phyloP scores from a whole-genome alignment of 2,113 vertebrate species.

The Xiphophorus couchianus region DNA sequence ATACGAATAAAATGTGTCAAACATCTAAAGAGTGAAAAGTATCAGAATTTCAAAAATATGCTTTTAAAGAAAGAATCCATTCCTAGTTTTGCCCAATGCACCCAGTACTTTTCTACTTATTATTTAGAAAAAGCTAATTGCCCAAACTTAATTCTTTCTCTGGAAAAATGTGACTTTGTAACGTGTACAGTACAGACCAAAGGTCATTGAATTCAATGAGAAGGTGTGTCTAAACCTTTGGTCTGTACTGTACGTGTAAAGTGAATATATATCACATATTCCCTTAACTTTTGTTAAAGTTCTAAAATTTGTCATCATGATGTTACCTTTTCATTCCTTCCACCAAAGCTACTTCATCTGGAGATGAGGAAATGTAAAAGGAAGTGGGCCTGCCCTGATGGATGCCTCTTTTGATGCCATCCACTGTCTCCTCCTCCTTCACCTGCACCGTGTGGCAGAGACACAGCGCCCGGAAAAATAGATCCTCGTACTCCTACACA shows the following conservation, averaged over 20 bases:
- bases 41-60: background rate
- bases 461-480: slow-evolving; percentile 96
- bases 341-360: slow-evolving; percentile 95
- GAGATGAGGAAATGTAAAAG: slow-evolving; percentile 95
- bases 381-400: slow-evolving; percentile 85
- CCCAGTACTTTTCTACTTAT: background rate
- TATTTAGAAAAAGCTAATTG: background rate
- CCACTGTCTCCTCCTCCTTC: slow-evolving; percentile 89
- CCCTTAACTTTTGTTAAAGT: background rate
- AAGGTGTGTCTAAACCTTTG: too few relatives aligned
- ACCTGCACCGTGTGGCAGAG: slow-evolving; percentile 98
- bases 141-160: background rate
- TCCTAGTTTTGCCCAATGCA: background rate
- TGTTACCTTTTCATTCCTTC: slow-evolving; percentile 93
- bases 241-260: too few relatives aligned
- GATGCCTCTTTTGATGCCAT: slow-evolving; percentile 87
- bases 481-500: slow-evolving; percentile 90
- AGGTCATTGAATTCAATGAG: too few relatives aligned
- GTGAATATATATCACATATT: background rate
- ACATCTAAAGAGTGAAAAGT: background rate
- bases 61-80: background rate
- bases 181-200: too few relatives aligned
- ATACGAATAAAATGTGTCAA: background rate
- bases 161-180: background rate
- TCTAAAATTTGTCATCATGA: background rate